These are phyloP conservation scores for Ctenopoma multispine DNA, from an alignment of 2,797 vertebrate genomes.

Conservation along the genomic window DNA sequence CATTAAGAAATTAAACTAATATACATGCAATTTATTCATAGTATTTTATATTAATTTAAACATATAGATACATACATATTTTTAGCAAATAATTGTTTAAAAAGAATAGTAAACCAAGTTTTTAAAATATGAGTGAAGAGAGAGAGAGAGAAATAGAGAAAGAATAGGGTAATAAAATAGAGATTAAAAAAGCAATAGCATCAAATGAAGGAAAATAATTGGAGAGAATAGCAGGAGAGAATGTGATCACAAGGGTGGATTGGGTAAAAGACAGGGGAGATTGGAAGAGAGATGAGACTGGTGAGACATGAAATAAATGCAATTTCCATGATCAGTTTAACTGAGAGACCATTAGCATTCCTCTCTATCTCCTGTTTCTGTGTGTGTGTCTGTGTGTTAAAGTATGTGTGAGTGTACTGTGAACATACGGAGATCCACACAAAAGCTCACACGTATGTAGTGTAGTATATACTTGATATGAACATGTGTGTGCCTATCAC, in stretches of 20 bases:
- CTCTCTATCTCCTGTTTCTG: constrained; percentile 1
- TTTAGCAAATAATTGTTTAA: too few species aligned
- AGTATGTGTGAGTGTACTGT: constrained; percentile 11
- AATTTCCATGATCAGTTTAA: constrained; percentile 72
- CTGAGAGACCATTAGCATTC: constrained; percentile 54
- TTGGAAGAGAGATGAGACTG: constrained; percentile 33
- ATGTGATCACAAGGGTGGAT: constrained; percentile 30
- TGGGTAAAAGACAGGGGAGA: constrained; percentile 9
- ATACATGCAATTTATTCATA: background rate
- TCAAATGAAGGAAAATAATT: constrained; percentile 19
- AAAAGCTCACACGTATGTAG: constrained; percentile 42
- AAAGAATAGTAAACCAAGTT: too few species aligned
- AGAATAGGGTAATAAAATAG: background rate
- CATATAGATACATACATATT: too few species aligned
- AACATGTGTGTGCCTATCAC: constrained; percentile 37
- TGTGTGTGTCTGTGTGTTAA: constrained; percentile 16
- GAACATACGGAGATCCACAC: constrained; percentile 39
- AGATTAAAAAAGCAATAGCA: background rate
- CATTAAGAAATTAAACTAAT: too few species aligned
- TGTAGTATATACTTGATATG: constrained; percentile 36
- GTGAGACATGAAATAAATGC: constrained; percentile 66
- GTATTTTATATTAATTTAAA: background rate
- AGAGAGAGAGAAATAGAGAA: too few species aligned
- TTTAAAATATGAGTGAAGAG: too few species aligned
- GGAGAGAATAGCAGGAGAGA: background rate